Evolutionary conservation across 2,797 vertebrate species (phyloP).

Genomic region (Poecilia picta): DNA sequence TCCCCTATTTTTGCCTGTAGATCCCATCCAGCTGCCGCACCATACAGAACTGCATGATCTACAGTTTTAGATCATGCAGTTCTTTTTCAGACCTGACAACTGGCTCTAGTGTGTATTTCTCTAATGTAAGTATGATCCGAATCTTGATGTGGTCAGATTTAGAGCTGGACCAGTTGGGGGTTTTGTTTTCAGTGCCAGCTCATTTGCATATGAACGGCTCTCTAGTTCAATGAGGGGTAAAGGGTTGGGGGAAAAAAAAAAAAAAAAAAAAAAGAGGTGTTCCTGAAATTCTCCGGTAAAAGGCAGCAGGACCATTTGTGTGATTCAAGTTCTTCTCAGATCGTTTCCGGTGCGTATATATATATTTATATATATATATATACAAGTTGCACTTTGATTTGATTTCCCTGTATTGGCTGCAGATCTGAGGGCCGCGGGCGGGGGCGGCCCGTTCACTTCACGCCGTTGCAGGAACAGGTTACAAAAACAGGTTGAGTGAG

Average conservation of each 20-base stretch:
- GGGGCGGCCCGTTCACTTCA: neutral
- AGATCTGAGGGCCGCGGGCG: neutral
- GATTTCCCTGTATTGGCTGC: neutral
- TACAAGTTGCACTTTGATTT: neutral
- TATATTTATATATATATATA: too few relatives aligned
- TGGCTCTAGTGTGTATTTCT: neutral
- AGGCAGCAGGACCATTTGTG: conserved; percentile 36
- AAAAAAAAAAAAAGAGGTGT: conserved; percentile 29
- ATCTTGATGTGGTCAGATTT: neutral
- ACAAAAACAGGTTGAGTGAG: conserved; percentile 71
- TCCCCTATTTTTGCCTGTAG: neutral
- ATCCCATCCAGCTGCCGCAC: neutral
- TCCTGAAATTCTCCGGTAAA: conserved; percentile 37
- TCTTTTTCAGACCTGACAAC: neutral
- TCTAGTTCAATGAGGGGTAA: conserved; percentile 33
- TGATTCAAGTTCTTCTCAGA: neutral
- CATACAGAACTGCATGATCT: neutral
- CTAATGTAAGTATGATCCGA: neutral
- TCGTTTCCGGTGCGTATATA: conserved; percentile 13
- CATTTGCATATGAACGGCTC: conserved; percentile 78
- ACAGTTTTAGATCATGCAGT: neutral
- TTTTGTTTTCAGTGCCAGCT: conserved; percentile 64
- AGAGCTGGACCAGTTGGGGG: conserved; percentile 9
- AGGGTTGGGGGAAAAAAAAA: neutral
- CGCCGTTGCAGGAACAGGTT: conserved; percentile 56